A percentile compares a stretch with the other conserved stretches of the same genome.
These are phyloP conservation scores for Malurus elegans DNA, from an alignment of 2,113 vertebrate species.

Conservation along the genomic window DNA sequence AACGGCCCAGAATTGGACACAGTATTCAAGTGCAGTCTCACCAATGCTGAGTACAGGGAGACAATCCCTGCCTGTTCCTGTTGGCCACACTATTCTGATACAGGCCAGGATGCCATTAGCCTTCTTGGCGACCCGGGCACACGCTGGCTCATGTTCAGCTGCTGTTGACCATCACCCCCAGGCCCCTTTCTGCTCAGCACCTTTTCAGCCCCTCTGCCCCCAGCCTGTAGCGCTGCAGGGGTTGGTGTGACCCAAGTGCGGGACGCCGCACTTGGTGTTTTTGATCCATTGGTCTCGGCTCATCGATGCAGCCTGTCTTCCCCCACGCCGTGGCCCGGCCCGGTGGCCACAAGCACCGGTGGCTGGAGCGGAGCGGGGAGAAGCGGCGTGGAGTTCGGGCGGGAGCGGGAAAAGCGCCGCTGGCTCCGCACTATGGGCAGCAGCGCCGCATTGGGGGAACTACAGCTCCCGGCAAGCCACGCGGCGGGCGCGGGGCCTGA, in stretches of 20 bases:
- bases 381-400: neutral
- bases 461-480: neutral
- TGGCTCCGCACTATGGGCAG: accelerated
- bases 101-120: neutral
- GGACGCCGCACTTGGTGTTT: neutral
- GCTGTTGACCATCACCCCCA: neutral
- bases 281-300: neutral
- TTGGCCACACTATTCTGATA: neutral
- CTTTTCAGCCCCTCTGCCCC: neutral
- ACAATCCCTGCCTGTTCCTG: neutral
- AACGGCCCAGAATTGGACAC: neutral
- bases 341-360: neutral
- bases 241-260: neutral
- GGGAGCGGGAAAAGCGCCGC: neutral
- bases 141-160: neutral
- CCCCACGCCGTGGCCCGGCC: too few relatives aligned
- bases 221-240: neutral
- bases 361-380: neutral
- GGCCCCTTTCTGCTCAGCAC: neutral
- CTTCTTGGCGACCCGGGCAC: neutral
- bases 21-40: neutral
- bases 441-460: accelerated
- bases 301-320: neutral
- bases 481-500: neutral
- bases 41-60: neutral